phyloP scores from a whole-genome alignment of 2,113 vertebrate genomes.

The Agapornis roseicollis region DNA sequence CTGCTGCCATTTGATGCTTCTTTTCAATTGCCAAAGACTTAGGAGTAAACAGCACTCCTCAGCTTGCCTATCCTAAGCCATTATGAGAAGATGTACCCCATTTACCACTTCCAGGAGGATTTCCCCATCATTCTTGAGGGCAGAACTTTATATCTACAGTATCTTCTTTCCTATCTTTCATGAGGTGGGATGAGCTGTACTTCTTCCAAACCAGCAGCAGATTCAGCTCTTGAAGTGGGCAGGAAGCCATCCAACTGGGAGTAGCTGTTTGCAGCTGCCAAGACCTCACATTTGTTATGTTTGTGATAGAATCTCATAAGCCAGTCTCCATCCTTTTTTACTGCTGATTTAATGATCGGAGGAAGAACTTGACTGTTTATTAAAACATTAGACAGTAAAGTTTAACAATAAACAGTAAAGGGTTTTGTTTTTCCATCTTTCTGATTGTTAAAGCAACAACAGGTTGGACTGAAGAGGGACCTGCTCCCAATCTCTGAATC shows the following conservation, averaged over 20 bases:
- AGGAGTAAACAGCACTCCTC: not conserved
- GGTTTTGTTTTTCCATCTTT: slow-evolving; percentile 35
- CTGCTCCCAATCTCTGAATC: not conserved
- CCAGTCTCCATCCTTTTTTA: slow-evolving; percentile 36
- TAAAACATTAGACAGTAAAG: slow-evolving; percentile 62
- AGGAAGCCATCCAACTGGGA: not conserved
- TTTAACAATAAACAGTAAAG: slow-evolving; percentile 52
- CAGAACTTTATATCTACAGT: not conserved
- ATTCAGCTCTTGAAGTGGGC: not conserved
- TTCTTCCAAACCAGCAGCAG: not conserved
- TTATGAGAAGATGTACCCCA: not conserved
- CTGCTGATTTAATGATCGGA: slow-evolving; percentile 34
- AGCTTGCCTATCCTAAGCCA: not conserved
- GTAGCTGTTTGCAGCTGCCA: not conserved
- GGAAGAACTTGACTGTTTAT: slow-evolving; percentile 55
- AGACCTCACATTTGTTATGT: slow-evolving; percentile 26
- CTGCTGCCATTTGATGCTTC: not conserved
- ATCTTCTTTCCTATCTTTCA: not conserved
- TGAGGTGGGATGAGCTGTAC: not conserved
- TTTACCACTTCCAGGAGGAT: not conserved
- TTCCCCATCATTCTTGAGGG: not conserved
- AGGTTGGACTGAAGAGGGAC: not conserved
- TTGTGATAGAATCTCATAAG: slow-evolving; percentile 23
- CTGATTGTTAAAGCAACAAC: slow-evolving; percentile 19
- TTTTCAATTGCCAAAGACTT: not conserved